A percentile compares a stretch with the other conserved stretches of the same genome.
phyloP scores from a whole-genome alignment of 2,113 vertebrate genomes.

The Asarcornis scutulata region DNA sequence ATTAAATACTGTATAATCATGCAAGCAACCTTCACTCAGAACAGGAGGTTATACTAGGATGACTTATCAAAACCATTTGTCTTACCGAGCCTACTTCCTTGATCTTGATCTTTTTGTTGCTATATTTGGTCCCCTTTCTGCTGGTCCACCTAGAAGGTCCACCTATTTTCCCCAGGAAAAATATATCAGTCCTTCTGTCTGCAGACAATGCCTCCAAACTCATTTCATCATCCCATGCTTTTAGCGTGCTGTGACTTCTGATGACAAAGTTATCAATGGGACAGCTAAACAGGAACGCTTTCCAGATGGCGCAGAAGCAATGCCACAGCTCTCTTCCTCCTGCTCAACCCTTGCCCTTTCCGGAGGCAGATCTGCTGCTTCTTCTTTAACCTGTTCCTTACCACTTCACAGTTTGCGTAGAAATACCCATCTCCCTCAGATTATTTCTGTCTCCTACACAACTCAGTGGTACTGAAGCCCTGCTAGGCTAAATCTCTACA shows the following conservation, averaged over 20 bases:
- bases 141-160: fast-evolving
- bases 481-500: not conserved
- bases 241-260: not conserved
- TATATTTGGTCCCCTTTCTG: not conserved
- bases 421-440: not conserved
- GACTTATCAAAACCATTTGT: not conserved
- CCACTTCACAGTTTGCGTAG: not conserved
- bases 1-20: not conserved
- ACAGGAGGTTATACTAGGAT: not conserved
- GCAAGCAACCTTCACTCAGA: not conserved
- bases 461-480: not conserved
- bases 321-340: not conserved
- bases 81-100: not conserved
- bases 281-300: not conserved
- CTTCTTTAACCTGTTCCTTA: not conserved
- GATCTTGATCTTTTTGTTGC: not conserved
- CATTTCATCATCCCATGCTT: not conserved
- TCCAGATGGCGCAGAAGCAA: not conserved
- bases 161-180: not conserved
- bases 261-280: not conserved
- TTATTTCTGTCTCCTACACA: not conserved
- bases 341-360: not conserved
- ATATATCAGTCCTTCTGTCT: not conserved
- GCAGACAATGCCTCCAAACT: not conserved
- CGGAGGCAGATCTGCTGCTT: not conserved